A percentile compares a stretch with the other conserved stretches of the same genome.
These are phyloP conservation scores for Rhopalosiphum nymphaeae DNA, from an alignment of 2,888 invertebrate genomes.

Conservation along the genomic window DNA sequence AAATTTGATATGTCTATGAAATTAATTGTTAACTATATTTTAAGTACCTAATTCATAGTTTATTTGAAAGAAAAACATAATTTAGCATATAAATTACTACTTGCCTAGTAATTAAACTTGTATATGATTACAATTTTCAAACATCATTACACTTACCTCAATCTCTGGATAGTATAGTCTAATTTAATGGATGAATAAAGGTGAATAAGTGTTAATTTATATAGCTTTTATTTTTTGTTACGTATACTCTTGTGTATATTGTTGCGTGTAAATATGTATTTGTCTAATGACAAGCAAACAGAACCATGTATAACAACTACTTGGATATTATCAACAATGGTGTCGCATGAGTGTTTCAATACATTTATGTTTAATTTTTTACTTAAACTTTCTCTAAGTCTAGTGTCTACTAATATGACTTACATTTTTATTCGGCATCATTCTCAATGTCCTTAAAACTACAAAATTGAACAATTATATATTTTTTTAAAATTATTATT, in stretches of 20 bases:
- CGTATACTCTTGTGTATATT: too few species aligned
- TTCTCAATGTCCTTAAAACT: neutral
- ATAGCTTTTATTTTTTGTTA: too few species aligned
- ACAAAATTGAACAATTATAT: too few species aligned
- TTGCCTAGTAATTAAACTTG: neutral
- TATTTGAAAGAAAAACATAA: neutral
- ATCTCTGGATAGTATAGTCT: neutral
- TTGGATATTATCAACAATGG: neutral
- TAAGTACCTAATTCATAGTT: neutral
- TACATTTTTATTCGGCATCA: neutral
- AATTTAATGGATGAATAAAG: neutral
- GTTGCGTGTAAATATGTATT: too few species aligned
- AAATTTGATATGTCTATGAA: neutral
- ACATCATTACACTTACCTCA: neutral
- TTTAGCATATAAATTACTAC: too few species aligned
- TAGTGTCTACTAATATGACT: neutral
- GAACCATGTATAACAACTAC: neutral
- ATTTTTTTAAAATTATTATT: neutral
- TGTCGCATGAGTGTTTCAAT: neutral
- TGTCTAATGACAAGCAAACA: too few species aligned
- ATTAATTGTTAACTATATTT: neutral
- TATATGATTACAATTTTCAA: too few species aligned
- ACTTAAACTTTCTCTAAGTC: neutral
- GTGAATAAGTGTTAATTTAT: too few species aligned
- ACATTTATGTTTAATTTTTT: neutral